phyloP scores from a whole-genome alignment of 2,113 vertebrate genomes.

The Siphamia tubifer region DNA sequence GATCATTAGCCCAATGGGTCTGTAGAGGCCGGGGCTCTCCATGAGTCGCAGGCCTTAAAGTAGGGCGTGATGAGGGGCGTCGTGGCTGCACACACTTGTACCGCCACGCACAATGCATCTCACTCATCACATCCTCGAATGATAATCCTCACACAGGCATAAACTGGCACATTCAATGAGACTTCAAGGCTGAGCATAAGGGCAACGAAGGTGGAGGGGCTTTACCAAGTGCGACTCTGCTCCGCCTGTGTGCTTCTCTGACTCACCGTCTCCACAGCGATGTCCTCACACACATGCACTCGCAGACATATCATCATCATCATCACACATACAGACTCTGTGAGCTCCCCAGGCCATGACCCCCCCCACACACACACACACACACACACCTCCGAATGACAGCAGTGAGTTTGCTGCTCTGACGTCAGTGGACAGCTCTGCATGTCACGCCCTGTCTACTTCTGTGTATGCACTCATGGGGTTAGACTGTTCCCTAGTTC shows the following conservation, averaged over 20 bases:
- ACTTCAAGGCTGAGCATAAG: slow-evolving; percentile 22
- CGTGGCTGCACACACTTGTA: slow-evolving; percentile 41
- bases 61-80: slow-evolving; percentile 50
- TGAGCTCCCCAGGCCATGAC: slow-evolving; percentile 45
- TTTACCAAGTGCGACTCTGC: slow-evolving; percentile 21
- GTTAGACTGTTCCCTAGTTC: slow-evolving; percentile 32
- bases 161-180: slow-evolving; percentile 30
- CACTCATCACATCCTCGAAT: slow-evolving; percentile 2
- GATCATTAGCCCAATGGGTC: slow-evolving; percentile 72
- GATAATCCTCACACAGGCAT: slow-evolving; percentile 3
- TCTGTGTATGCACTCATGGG: slow-evolving; percentile 34
- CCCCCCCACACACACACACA: no score
- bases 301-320: slow-evolving; percentile 6
- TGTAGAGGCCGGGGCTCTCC: slow-evolving; percentile 54
- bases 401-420: slow-evolving; percentile 49
- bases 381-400: slow-evolving; percentile 50
- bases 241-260: slow-evolving; percentile 41
- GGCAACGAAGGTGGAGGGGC: slow-evolving; percentile 17
- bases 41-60: slow-evolving; percentile 65
- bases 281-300: slow-evolving; percentile 19
- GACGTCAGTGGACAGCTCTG: slow-evolving; percentile 62
- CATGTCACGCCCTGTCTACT: slow-evolving; percentile 53
- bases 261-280: slow-evolving; percentile 53
- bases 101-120: slow-evolving; percentile 14
- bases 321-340: slow-evolving; percentile 37